Evolutionary conservation across 64 coral and sea anemone species (phyloP), one percentile per base, ranked within the genome.

Genomic region (Porites lutea): DNA sequence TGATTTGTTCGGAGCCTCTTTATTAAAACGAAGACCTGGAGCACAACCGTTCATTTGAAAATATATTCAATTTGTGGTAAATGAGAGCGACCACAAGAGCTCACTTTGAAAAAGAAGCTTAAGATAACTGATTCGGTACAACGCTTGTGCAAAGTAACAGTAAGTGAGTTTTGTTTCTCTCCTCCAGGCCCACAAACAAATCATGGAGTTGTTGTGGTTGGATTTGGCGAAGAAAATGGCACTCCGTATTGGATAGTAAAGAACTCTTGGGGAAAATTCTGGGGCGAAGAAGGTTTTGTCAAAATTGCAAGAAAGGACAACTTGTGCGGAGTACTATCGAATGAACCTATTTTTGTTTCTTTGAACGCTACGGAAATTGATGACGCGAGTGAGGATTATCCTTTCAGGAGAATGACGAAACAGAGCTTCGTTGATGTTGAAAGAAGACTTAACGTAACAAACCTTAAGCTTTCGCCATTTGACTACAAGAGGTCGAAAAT

Each of bases 241-340:
- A 90, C 90, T 45, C 83, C 88, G 0, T 94, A 99, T 52, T 99
- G 97, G 97, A 50, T 99, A 8, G 77, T 99, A 37, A 99, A 99
- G 58, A 99, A 99, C 67, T 96, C 97, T 1, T 99, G 97, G 97
- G 97, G 97, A 4, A 96, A 92, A 85, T 89, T 93, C 27, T 99
- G 97, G 97, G 97, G 97, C 2, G 84, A 99, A 37, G 75, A 99
- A 58, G 97, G 97, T 51, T 99, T 96, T 79, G 82, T 99, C 46
- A 93, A 92, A 84, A 86, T 99, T 58, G 64, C 97, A 13, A 82
- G 78, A 18, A 94, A 74, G 44, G 72, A 97, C 67, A 97, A 97
- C 59, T 82, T 83, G 43, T 97, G 95, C 57, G 95, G 95, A 47
- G 88, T 97, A 19, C 69, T 97, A 19, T 81, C 92, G 3, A 97